Percentiles rank a stretch among this genome's conserved stretches.
Evolutionary conservation across 2,888 invertebrate species (phyloP).

Genomic region (Oligia strigilis): DNA sequence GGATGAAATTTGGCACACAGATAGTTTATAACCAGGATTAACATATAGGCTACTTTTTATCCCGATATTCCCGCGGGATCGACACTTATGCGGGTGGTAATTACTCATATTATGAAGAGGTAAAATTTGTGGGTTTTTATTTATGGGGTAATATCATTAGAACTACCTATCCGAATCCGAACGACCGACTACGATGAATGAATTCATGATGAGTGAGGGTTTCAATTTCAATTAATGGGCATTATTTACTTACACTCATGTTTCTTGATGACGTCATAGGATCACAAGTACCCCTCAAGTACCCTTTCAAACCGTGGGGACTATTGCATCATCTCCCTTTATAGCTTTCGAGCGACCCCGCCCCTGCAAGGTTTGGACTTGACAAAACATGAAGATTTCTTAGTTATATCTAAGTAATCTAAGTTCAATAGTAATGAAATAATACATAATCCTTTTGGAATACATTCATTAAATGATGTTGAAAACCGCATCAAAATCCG

Average conservation of each 20-base stretch:
- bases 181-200: too few relatives aligned
- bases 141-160: background rate
- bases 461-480: too few relatives aligned
- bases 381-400: background rate
- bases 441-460: too few relatives aligned
- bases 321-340: conserved; percentile 37
- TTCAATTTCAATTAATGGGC: background rate
- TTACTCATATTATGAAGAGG: background rate
- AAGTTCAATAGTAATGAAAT: too few relatives aligned
- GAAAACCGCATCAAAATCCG: too few relatives aligned
- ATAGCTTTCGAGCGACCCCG: background rate
- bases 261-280: conserved; percentile 34
- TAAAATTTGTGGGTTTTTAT: background rate
- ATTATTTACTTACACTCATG: conserved; percentile 24
- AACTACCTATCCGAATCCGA: background rate
- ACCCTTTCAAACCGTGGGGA: conserved; percentile 18
- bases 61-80: too few relatives aligned
- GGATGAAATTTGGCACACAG: too few relatives aligned
- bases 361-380: background rate
- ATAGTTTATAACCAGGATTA: too few relatives aligned
- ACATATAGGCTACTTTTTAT: too few relatives aligned
- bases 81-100: too few relatives aligned
- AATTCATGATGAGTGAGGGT: background rate
- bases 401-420: too few relatives aligned
- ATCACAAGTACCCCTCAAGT: conserved; percentile 30